Percentiles rank a stretch among this genome's conserved stretches.
Evolutionary conservation across 2,113 vertebrate species (phyloP).

Genomic region (Indri indri): DNA sequence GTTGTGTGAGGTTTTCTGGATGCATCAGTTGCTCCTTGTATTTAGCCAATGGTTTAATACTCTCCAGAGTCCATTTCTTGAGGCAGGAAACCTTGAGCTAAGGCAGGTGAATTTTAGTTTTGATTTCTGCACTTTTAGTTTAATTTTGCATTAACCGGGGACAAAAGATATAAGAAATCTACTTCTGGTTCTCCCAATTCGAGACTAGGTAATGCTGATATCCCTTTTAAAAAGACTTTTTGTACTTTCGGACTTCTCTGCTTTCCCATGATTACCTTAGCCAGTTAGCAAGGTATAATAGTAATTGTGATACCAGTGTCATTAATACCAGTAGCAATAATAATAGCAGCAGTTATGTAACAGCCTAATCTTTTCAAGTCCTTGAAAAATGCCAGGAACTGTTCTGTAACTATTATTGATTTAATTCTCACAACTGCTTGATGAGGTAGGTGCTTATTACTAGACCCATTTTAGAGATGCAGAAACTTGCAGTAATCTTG

Average conservation of each 20-base stretch:
- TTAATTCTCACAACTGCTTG: constrained; percentile 27
- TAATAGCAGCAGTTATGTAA: background rate
- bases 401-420: background rate
- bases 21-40: constrained; percentile 6
- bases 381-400: constrained; percentile 28
- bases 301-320: background rate
- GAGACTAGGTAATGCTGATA: background rate
- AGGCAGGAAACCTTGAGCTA: background rate
- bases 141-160: background rate
- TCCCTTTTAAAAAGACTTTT: background rate
- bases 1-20: background rate
- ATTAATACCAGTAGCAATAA: background rate
- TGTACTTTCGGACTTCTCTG: background rate
- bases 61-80: constrained; percentile 20
- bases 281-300: background rate
- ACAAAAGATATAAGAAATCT: background rate
- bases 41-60: background rate
- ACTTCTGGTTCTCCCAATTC: background rate
- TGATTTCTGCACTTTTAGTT: constrained; percentile 31
- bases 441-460: background rate
- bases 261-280: background rate
- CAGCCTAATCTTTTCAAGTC: background rate
- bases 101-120: constrained; percentile 20
- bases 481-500: background rate
- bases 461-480: background rate